These are phyloP conservation scores for Tichodroma muraria DNA, from an alignment of 2,113 vertebrate genomes.

Conservation along the genomic window DNA sequence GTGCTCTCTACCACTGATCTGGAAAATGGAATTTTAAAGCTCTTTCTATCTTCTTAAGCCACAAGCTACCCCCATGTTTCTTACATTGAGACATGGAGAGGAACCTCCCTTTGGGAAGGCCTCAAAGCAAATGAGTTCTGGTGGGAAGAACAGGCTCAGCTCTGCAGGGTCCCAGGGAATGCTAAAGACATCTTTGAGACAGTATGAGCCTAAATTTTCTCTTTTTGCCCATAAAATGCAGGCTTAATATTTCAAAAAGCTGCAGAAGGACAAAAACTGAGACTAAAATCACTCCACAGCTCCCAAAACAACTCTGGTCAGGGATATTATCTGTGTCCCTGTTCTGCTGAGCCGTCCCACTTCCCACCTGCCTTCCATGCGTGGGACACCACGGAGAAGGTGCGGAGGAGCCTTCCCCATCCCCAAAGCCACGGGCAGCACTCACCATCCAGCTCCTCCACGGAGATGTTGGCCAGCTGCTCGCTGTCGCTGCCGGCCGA, in stretches of 20 bases:
- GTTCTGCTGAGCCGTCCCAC: background rate
- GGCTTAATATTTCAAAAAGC: background rate
- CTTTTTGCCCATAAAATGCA: background rate
- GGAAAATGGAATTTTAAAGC: background rate
- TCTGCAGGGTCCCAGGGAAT: background rate
- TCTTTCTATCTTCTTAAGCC: background rate
- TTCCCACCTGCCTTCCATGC: background rate
- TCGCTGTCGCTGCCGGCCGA: constrained; percentile 92
- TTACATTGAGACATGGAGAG: background rate
- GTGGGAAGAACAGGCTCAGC: background rate
- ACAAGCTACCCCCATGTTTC: background rate
- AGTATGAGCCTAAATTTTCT: background rate
- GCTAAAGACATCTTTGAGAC: background rate
- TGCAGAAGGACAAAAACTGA: background rate
- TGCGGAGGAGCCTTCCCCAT: background rate
- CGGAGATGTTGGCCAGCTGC: constrained; percentile 91
- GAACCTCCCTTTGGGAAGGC: background rate
- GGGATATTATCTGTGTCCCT: background rate
- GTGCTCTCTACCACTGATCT: background rate
- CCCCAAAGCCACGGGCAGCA: background rate
- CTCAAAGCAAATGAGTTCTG: background rate
- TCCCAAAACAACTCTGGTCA: background rate
- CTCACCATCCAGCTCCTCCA: constrained; percentile 96
- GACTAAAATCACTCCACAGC: background rate
- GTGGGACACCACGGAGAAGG: accelerated